Base-by-base conservation (phyloP, 1,140 invertebrate genomes). In the Sycophila sp. region DNA sequence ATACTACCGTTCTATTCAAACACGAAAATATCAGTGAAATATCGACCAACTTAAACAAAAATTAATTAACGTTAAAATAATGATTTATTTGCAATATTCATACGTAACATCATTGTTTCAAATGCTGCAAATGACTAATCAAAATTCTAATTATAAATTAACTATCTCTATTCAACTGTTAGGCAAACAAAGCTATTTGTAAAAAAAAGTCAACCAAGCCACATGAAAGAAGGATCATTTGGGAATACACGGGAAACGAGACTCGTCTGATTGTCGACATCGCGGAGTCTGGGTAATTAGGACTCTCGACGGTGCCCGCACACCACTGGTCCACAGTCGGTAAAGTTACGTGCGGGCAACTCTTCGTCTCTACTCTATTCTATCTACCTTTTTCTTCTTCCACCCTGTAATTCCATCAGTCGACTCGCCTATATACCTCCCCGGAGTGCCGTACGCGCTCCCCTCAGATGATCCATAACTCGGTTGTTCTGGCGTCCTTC, bases 321-420 rank as follows among this genome's bases (percentile, higher is more conserved):
- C 24, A 30, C 5, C 2, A 2, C 15, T 11, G 15, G 7, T 17
- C 15, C 55, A 56, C 13, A 59, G 55, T 38, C n/a, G 19, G 19
- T 34, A 40, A 53, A 53, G 49, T 53, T 65, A 40, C 62, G 34
- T 42, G 28, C 64, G 64, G 38, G 62, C 22, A 10, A 0, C 49
- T 28, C 40, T 19, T 13, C 2, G 4, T 51, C 19, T 38, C 17
- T 63, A n/a, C 55, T 58, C 28, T 32, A 11, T n/a, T 17, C 30
- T 36, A 4, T 56, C 30, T 36, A n/a, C n/a, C n/a, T n/a, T n/a
- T n/a, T n/a, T 4, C 55, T 40, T 13, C 40, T 19, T 45, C 38
- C 11, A 19, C 58, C 58, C 38, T 45, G 36, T 60, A 42, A 60
- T 45, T 60, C 45, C 34, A 45, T 45, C 22, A 26, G 3, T 19